Conservation (phyloP, 1,140 invertebrate genomes). For the Stenopsyche tienmushanensis region DNA sequence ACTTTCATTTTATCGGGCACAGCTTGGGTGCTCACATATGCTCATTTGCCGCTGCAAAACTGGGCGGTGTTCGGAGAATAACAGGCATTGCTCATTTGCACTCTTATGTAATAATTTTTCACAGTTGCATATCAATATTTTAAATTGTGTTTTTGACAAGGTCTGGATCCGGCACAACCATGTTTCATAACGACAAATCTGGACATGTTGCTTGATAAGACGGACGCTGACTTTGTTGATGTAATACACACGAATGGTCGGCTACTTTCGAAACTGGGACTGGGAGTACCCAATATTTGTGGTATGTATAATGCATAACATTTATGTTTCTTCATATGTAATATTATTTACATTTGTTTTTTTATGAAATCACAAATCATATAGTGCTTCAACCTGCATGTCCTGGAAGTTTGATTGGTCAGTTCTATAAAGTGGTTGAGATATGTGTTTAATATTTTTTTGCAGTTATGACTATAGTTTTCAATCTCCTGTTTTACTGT, state of each 20-base stretch:
- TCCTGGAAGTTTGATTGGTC: too few species aligned
- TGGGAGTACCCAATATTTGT: constrained; percentile 57
- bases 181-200: constrained; percentile 57
- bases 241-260: constrained; percentile 65
- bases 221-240: constrained; percentile 65
- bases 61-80: constrained; percentile 51
- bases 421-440: too few species aligned
- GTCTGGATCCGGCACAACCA: constrained; percentile 66
- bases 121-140: too few species aligned
- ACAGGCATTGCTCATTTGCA: constrained; percentile 48
- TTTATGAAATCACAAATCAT: too few species aligned
- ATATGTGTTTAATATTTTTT: too few species aligned
- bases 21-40: constrained; percentile 65
- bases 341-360: too few species aligned
- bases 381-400: too few species aligned
- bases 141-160: constrained; percentile 47
- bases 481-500: too few species aligned
- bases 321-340: too few species aligned
- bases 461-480: too few species aligned
- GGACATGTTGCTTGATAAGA: constrained; percentile 55
- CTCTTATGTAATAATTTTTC: too few species aligned
- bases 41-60: constrained; percentile 56
- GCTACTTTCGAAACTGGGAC: constrained; percentile 53
- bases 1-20: constrained; percentile 62
- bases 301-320: constrained; percentile 52